Evolutionary conservation across 2,797 vertebrate genomes (phyloP), one percentile per base, ranked within the genome.

Genomic region (Anniella stebbinsi): DNA sequence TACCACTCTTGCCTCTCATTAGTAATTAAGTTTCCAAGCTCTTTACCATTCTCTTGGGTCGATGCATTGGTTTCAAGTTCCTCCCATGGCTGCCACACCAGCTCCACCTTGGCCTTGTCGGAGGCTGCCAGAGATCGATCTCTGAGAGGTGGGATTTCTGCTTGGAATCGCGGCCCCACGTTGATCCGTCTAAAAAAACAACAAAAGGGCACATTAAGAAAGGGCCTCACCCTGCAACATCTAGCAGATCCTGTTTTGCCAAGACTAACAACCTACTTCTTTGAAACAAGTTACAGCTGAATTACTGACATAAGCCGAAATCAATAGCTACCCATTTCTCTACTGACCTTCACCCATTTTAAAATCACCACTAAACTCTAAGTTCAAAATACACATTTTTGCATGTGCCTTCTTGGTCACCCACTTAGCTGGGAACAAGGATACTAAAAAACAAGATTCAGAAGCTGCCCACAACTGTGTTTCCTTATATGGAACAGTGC

Each of bases 91-190:
- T 97, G 97, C 98, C 98, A 99, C 91, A 99, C 98, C 94, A 99
- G 95, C 45, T 99, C 98, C 0, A 98, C 99, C 91, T 97, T 97
- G 94, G 99, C 98, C 66, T 97, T 97, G 94, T 99, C 99, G 87
- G 90, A 94, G 87, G 97, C 97, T 7, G 98, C 98, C 84, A 97
- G 97, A 1, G 97, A 94, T 12, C 97, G 97, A 92, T 98, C 98
- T 95, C 97, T 97, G 87, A 99, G 97, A 54, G 97, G 97, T 2
- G 99, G 99, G 86, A 99, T 98, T 96, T 99, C 99, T 0, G 99
- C 99, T 96, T 99, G 99, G 97, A 99, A 99, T 57, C 98, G 98
- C 67, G 97, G 96, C 80, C 99, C 99, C 38, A 99, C 99, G n/a
- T 99, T 99, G 96, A 99, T 99, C 94, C 98, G 97, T 89, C 99